phyloP scores from a whole-genome alignment of 2,113 vertebrate genomes.

The Puffinus mauretanicus region DNA sequence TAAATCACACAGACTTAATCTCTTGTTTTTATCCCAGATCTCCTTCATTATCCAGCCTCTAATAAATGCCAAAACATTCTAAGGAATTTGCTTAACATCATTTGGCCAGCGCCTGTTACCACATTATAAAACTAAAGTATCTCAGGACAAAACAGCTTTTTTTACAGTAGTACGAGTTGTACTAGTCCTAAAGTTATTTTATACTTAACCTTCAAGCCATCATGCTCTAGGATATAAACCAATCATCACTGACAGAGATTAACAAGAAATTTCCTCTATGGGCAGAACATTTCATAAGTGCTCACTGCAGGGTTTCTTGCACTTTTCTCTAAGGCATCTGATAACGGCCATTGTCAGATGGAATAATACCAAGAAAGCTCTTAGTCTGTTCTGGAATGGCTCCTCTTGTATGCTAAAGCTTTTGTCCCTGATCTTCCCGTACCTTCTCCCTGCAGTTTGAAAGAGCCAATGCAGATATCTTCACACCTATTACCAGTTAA shows the following conservation, averaged over 20 bases:
- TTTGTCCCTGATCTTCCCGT: background rate
- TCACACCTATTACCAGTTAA: background rate
- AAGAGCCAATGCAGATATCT: background rate
- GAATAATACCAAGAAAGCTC: conserved; percentile 26
- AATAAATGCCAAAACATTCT: background rate
- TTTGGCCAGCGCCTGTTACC: background rate
- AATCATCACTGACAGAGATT: conserved; percentile 50
- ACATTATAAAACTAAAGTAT: background rate
- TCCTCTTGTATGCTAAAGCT: background rate
- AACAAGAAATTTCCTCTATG: conserved; percentile 25
- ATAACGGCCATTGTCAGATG: conserved; percentile 1
- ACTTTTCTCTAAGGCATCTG: conserved; percentile 38
- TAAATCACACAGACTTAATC: background rate
- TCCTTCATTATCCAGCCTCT: background rate
- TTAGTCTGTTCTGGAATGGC: conserved; percentile 19
- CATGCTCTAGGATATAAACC: conserved; percentile 25
- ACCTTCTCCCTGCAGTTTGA: background rate
- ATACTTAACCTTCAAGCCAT: conserved; percentile 32
- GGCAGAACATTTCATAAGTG: conserved; percentile 29
- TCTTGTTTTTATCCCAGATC: background rate
- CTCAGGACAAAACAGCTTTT: background rate
- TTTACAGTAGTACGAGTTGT: background rate
- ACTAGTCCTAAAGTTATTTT: background rate
- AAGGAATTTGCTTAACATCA: background rate
- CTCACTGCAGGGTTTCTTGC: conserved; percentile 41